Evolutionary conservation across 92 coral and sea anemone genomes (phyloP), one percentile per base, ranked within the genome.

Genomic region (Scolanthus callimorphus): DNA sequence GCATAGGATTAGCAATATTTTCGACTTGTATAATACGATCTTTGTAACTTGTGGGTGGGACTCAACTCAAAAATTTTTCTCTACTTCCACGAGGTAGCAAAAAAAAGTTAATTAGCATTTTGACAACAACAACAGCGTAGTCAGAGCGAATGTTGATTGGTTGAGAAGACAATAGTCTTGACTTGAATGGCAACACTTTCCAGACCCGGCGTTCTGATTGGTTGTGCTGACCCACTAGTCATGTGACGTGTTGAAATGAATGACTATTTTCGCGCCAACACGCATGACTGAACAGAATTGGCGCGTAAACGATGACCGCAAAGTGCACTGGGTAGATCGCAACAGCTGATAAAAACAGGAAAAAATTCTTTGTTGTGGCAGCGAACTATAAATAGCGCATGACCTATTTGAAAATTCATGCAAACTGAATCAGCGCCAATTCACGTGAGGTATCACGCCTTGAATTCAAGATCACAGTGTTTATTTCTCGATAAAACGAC

Each of bases 121-220:
- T 78, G 86, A 87, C 86, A 83, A 87, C 90, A 87, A 87, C 96
- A 87, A 83, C 78, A 69, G 90, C 72, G 80, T 56, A 61, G 77
- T 27, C 63, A 39, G 29, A 37, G 65, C 38, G 38, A 30, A 24
- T 44, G 21, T 47, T 83, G 96, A 87, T 87, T 87, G 96, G 96
- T 52, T 54, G 9, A 74, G 13, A 2, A 59, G 63, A 87, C 96
- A 87, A 87, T 72, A 38, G 60, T 29, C 11, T 55, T 30, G 62
- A 39, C 71, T 82, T 71, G 85, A 82, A 86, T 86, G 95, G 95
- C 89, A 81, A 75, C 65, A 85, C 17, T 65, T 58, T 53, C 28
- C 59, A 63, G 55, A 59, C 44, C 17, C 65, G 59, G 31, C 25
- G 64, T 30, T 50, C 37, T 89, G 85, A 84, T 87, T 89, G 96